These are phyloP conservation scores for Callocephalon fimbriatum DNA, from an alignment of 2,113 vertebrate species.

Conservation along the genomic window DNA sequence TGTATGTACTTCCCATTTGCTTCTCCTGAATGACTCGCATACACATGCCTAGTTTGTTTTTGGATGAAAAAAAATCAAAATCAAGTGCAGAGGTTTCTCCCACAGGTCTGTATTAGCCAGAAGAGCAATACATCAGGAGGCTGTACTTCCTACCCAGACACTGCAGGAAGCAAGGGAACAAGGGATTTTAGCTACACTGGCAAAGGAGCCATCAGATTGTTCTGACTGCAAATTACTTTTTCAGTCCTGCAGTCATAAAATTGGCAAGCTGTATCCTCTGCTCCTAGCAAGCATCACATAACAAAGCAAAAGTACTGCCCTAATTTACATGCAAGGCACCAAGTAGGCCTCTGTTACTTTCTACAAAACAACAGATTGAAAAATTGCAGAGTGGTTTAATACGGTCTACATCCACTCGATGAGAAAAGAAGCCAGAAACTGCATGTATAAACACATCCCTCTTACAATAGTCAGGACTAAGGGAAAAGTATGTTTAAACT, in stretches of 20 bases:
- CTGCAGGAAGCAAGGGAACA: neutral
- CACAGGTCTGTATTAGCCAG: neutral
- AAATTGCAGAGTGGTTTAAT: neutral
- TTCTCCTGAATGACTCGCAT: neutral
- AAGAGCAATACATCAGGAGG: neutral
- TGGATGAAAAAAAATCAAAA: neutral
- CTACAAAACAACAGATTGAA: neutral
- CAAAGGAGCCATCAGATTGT: neutral
- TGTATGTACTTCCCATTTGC: neutral
- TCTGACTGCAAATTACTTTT: neutral
- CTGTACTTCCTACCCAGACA: neutral
- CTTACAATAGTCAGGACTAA: neutral
- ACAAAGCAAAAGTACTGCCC: neutral
- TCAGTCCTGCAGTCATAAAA: neutral
- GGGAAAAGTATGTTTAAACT: neutral
- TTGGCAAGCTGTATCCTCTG: neutral
- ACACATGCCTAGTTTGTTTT: neutral
- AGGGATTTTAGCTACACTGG: neutral
- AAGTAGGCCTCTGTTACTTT: neutral
- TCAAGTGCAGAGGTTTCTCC: neutral
- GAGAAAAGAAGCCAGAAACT: neutral
- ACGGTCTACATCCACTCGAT: neutral
- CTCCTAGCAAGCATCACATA: neutral
- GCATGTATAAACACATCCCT: slow-evolving; percentile 2
- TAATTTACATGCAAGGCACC: neutral